A percentile compares a stretch with the other conserved stretches of the same genome.
Conservation (phyloP, 2,113 vertebrate species). For the Pachyramphus minor region DNA sequence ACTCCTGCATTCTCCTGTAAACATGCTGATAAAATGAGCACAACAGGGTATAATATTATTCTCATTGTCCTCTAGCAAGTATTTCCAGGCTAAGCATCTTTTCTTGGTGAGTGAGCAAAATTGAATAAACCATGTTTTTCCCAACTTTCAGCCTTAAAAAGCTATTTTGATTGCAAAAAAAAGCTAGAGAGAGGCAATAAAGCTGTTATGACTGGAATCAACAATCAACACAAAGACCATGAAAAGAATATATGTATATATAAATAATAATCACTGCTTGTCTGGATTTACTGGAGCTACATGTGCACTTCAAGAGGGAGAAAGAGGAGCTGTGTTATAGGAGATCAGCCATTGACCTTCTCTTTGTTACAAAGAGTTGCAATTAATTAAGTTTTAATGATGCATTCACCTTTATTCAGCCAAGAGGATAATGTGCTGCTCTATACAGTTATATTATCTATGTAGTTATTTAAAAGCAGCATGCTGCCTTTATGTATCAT, state of each 20-base stretch:
- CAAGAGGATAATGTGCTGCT: neutral
- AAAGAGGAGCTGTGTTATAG: neutral
- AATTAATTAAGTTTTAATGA: constrained; percentile 3
- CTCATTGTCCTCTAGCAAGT: neutral
- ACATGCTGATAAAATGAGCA: neutral
- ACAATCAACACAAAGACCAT: neutral
- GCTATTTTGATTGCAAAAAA: neutral
- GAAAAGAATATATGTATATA: neutral
- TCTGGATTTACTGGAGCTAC: neutral
- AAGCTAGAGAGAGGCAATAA: neutral
- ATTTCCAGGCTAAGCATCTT: neutral
- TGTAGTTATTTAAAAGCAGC: neutral
- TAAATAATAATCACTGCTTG: neutral
- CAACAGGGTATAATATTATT: neutral
- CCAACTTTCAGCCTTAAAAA: neutral
- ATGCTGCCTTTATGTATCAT: neutral
- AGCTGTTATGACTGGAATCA: neutral
- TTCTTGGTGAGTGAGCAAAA: neutral
- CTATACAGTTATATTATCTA: neutral
- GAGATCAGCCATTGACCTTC: neutral
- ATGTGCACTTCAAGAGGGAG: neutral
- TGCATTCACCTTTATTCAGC: neutral
- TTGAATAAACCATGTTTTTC: neutral
- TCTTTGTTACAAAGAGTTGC: neutral
- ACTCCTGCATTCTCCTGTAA: neutral